Conservation (phyloP, 2,888 invertebrate species). For the Hypolimnas misippus region DNA sequence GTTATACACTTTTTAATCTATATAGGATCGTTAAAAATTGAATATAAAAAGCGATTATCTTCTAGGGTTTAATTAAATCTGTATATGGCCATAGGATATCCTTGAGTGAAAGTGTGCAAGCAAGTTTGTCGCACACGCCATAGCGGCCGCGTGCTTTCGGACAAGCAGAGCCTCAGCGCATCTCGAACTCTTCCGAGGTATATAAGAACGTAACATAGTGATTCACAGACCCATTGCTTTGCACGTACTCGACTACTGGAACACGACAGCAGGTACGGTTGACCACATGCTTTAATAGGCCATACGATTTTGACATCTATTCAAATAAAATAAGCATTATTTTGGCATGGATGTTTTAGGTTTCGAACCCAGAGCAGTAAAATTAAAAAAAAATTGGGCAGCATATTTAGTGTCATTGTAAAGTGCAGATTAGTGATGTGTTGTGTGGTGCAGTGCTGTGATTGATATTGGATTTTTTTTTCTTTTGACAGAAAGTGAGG, state of each 20-base stretch:
- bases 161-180: constrained; percentile 59
- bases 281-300: constrained; percentile 26
- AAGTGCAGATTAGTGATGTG: constrained; percentile 33
- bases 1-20: no score
- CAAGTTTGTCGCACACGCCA: constrained; percentile 54
- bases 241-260: constrained; percentile 55
- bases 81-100: constrained; percentile 32
- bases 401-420: not conserved
- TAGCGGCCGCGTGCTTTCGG: constrained; percentile 63
- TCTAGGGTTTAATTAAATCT: no score
- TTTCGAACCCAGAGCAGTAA: not conserved
- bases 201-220: constrained; percentile 76
- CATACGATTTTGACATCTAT: constrained; percentile 17
- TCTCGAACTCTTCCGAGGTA: constrained; percentile 81
- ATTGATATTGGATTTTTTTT: constrained; percentile 56
- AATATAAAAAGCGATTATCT: no score
- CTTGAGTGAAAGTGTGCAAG: constrained; percentile 64
- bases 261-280: constrained; percentile 50
- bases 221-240: constrained; percentile 76
- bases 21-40: no score
- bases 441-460: constrained; percentile 45
- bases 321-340: not conserved
- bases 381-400: no score
- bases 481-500: constrained; percentile 75
- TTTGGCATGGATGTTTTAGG: constrained; percentile 13